phyloP scores from a whole-genome alignment of 2,797 vertebrate genomes.

The Alfaro cultratus region DNA sequence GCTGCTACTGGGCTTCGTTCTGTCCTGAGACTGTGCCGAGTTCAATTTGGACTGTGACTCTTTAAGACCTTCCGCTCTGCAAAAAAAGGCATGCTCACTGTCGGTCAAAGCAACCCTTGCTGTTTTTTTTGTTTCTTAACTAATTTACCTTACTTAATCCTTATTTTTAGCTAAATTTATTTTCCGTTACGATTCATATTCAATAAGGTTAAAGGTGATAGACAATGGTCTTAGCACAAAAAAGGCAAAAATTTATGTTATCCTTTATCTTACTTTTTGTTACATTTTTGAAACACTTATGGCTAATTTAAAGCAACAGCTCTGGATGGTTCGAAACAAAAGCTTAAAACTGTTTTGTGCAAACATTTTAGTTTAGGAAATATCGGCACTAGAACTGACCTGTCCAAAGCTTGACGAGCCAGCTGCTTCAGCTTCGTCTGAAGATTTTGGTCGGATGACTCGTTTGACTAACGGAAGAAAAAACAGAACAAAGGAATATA shows the following conservation, averaged over 20 bases:
- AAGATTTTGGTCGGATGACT: slow-evolving; percentile 90
- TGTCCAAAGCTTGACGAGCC: slow-evolving; percentile 93
- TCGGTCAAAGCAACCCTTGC: neutral
- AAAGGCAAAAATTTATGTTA: neutral
- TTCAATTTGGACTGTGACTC: slow-evolving; percentile 85
- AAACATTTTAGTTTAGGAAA: neutral
- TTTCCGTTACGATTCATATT: neutral
- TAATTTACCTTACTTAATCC: neutral
- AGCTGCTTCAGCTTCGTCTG: slow-evolving; percentile 96
- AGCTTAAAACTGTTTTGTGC: neutral
- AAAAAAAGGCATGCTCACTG: neutral
- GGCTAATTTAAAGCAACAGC: neutral
- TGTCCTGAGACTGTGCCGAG: slow-evolving; percentile 82
- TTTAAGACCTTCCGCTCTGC: slow-evolving; percentile 94
- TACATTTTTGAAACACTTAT: neutral
- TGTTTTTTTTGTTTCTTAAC: neutral
- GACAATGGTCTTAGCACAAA: neutral
- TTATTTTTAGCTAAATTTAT: neutral
- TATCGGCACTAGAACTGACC: slow-evolving; percentile 74
- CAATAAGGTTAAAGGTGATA: neutral
- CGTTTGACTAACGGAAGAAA: slow-evolving; percentile 84
- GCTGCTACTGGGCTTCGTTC: slow-evolving; percentile 72
- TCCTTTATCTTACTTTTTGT: neutral
- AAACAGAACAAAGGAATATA: slow-evolving; percentile 29
- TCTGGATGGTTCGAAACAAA: neutral